These are phyloP conservation scores for Leptinotarsa peninsularis DNA, from an alignment of 2,888 invertebrate species.

Conservation along the genomic window DNA sequence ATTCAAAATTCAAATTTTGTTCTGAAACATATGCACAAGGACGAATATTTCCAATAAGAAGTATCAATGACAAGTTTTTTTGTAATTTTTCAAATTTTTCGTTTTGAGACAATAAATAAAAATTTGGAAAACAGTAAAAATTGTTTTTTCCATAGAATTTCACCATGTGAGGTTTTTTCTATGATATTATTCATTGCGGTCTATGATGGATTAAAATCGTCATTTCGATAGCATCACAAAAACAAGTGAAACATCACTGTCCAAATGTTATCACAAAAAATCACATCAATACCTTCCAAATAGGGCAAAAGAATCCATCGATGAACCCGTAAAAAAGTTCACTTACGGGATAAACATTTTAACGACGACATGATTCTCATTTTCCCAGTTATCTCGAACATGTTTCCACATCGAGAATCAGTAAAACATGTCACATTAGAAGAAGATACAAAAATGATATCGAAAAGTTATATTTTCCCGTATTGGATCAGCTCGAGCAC, in stretches of 20 bases:
- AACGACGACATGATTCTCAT: constrained; percentile 31
- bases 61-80: too few species aligned
- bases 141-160: too few species aligned
- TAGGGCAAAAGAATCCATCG: background rate
- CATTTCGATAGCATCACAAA: too few species aligned
- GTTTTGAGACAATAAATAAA: too few species aligned
- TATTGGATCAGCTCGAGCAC: background rate
- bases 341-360: constrained; percentile 33
- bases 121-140: too few species aligned
- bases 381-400: constrained; percentile 31
- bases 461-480: background rate
- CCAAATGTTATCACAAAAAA: background rate
- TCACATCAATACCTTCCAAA: background rate
- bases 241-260: background rate
- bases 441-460: constrained; percentile 6
- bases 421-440: constrained; percentile 26
- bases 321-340: constrained; percentile 25
- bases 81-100: too few species aligned
- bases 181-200: too few species aligned
- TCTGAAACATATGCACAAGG: too few species aligned
- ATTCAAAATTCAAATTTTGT: too few species aligned
- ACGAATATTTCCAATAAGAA: too few species aligned
- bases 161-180: too few species aligned
- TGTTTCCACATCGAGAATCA: constrained; percentile 33
- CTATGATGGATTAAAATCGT: too few species aligned